Conservation (phyloP, 2,113 vertebrate genomes). For the Alligator sinensis region DNA sequence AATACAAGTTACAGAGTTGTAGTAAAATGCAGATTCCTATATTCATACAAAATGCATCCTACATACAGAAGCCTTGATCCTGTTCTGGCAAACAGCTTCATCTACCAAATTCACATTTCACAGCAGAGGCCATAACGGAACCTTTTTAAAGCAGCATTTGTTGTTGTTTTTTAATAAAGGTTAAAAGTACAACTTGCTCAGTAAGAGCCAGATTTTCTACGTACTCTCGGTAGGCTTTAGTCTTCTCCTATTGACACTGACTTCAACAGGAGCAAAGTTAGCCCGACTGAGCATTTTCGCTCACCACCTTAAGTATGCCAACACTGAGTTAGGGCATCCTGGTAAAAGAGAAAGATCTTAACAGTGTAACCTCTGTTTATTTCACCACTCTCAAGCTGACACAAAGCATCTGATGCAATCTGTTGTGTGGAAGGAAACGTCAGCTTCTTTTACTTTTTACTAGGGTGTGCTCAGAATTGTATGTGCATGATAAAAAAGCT, state of each 20-base stretch:
- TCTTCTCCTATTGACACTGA: neutral
- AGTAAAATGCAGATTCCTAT: neutral
- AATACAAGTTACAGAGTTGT: too few species aligned
- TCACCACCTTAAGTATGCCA: neutral
- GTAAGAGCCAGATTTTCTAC: neutral
- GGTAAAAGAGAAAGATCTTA: neutral
- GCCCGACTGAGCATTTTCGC: neutral
- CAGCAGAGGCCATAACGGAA: rapidly evolving
- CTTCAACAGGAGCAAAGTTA: rapidly evolving
- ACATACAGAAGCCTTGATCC: neutral
- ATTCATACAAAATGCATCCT: rapidly evolving
- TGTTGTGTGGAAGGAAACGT: neutral
- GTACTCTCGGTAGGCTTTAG: rapidly evolving
- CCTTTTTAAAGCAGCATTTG: neutral
- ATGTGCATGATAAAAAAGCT: neutral
- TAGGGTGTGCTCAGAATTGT: neutral
- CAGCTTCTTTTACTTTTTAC: neutral
- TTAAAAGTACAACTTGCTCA: too few species aligned
- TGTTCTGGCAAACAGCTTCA: too few species aligned
- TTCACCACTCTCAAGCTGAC: neutral
- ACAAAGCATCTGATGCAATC: neutral
- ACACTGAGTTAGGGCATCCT: neutral
- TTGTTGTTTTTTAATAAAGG: too few species aligned
- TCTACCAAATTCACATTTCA: rapidly evolving
- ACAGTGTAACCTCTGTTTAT: neutral